Percentiles rank a stretch among this genome's conserved stretches.
Evolutionary conservation across 2,888 invertebrate species (phyloP).

Genomic region (Elgonia sp.): DNA sequence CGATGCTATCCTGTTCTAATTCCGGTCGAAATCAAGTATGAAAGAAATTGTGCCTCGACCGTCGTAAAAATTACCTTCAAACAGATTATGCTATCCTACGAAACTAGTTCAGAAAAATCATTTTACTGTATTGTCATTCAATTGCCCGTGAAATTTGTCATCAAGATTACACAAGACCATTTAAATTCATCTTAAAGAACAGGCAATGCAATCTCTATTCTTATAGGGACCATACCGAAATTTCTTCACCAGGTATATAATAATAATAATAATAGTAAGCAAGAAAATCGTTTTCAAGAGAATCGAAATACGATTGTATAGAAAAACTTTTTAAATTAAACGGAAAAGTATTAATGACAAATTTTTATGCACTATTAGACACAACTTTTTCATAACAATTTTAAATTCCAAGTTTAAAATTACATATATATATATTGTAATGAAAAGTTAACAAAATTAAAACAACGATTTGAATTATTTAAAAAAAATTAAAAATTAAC

Average conservation of each 20-base stretch:
- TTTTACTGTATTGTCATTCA: conserved; percentile 66
- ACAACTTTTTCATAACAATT: too few species aligned
- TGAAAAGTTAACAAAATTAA: too few species aligned
- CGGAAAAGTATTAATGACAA: too few species aligned
- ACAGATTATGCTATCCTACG: conserved; percentile 61
- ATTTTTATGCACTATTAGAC: too few species aligned
- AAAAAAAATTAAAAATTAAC: too few species aligned
- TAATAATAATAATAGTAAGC: too few species aligned
- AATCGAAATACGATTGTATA: too few species aligned
- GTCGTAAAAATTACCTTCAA: conserved; percentile 58
- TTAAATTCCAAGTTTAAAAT: too few species aligned
- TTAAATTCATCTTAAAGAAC: not conserved
- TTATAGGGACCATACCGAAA: not conserved
- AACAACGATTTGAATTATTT: too few species aligned
- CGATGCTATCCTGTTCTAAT: conserved; percentile 63
- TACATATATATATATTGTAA: too few species aligned
- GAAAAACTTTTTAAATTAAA: too few species aligned
- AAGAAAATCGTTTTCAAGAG: too few species aligned
- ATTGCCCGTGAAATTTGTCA: conserved; percentile 59
- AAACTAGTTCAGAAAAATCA: conserved; percentile 69
- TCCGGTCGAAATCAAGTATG: conserved; percentile 62
- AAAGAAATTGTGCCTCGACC: conserved; percentile 52
- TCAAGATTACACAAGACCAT: conserved; percentile 26
- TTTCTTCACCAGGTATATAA: not conserved
- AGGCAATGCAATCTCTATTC: not conserved